These are phyloP conservation scores for Cryptosula pallasiana DNA, from an alignment of 2,888 invertebrate species.

Conservation along the genomic window DNA sequence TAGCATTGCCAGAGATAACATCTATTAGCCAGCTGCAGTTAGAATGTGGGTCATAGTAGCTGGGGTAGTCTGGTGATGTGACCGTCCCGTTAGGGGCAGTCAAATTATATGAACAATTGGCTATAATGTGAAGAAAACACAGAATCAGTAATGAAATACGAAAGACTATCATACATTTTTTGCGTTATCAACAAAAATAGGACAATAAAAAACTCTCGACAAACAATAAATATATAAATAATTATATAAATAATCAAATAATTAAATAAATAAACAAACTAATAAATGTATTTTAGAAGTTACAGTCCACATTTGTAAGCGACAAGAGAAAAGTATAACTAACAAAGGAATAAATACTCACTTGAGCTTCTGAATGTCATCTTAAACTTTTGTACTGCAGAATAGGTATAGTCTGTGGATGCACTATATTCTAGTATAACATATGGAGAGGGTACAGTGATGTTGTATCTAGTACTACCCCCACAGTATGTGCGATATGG, in stretches of 20 bases:
- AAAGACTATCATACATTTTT: too few relatives aligned
- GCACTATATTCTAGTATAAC: not conserved
- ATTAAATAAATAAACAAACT: too few relatives aligned
- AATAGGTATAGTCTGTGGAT: not conserved
- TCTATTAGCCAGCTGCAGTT: slow-evolving; percentile 3
- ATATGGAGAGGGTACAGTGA: not conserved
- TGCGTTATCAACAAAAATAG: too few relatives aligned
- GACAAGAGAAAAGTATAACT: too few relatives aligned
- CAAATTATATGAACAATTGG: slow-evolving; percentile 5
- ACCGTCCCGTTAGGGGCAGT: not conserved
- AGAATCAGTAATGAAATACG: too few relatives aligned
- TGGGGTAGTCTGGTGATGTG: not conserved
- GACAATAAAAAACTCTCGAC: too few relatives aligned
- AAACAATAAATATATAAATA: too few relatives aligned
- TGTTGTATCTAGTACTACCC: not conserved
- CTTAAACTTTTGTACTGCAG: not conserved
- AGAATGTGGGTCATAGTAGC: slow-evolving; percentile 16
- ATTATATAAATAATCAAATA: too few relatives aligned
- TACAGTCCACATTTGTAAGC: too few relatives aligned
- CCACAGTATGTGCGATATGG: not conserved
- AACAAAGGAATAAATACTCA: too few relatives aligned
- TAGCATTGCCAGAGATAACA: not conserved
- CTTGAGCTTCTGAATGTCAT: not conserved
- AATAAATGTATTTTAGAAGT: too few relatives aligned
- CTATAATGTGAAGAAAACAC: not conserved